A percentile compares a stretch with the other conserved stretches of the same genome.
phyloP scores from a whole-genome alignment of 1,140 invertebrate genomes.

The Vollenhovia emeryi region DNA sequence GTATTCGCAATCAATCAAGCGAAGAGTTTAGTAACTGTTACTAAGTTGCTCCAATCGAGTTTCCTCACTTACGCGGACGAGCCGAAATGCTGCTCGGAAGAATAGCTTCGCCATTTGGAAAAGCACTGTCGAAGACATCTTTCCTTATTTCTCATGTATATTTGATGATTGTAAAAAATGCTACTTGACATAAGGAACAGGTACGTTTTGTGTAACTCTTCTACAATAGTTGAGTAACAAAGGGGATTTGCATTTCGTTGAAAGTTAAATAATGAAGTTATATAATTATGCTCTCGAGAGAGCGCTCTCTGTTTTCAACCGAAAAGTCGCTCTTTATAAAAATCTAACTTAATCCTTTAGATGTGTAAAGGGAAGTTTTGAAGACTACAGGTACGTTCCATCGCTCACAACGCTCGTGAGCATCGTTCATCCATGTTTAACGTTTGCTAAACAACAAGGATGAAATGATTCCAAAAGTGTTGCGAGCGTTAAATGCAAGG shows the following conservation, averaged over 20 bases:
- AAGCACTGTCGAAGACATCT: neutral
- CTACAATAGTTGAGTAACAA: neutral
- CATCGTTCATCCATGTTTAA: too few relatives aligned
- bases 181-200: neutral
- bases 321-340: neutral
- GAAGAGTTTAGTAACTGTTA: slow-evolving; percentile 8
- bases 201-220: neutral
- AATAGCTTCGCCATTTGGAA: neutral
- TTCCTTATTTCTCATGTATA: neutral
- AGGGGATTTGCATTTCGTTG: neutral
- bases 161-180: neutral
- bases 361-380: neutral
- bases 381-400: too few relatives aligned
- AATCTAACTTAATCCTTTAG: neutral
- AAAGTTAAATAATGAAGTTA: neutral
- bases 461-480: too few relatives aligned
- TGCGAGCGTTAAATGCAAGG: too few relatives aligned
- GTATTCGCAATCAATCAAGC: slow-evolving; percentile 32
- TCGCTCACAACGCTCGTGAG: too few relatives aligned
- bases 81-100: neutral
- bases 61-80: neutral
- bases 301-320: neutral
- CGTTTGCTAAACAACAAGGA: too few relatives aligned
- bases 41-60: neutral
- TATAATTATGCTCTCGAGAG: neutral